Evolutionary conservation across 2,888 invertebrate genomes (phyloP).

Genomic region (Nomada lathburiana): DNA sequence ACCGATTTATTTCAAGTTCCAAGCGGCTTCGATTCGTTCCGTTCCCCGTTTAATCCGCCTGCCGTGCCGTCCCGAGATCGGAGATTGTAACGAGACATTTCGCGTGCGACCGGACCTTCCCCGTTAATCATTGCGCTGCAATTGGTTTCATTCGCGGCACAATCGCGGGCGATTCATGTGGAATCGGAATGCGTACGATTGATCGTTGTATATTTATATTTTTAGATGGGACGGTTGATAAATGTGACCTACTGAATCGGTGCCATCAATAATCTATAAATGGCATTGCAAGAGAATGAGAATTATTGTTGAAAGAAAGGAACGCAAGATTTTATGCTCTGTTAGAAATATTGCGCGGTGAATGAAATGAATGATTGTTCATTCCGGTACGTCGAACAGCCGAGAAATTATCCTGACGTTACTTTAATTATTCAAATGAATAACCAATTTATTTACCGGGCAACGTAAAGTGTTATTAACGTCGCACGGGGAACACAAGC

Average conservation of each 20-base stretch:
- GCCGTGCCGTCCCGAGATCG: neutral
- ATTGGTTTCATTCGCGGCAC: neutral
- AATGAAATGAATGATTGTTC: no score
- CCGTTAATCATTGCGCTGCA: neutral
- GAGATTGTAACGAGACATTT: neutral
- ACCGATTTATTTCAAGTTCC: slow-evolving; percentile 10
- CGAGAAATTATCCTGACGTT: no score
- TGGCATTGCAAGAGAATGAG: neutral
- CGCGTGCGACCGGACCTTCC: neutral
- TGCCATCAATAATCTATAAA: neutral
- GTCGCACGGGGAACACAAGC: neutral
- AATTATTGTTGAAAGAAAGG: no score
- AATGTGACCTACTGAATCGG: neutral
- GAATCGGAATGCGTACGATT: neutral
- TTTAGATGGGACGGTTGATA: neutral
- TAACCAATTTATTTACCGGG: no score
- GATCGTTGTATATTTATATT: neutral
- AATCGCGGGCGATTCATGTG: neutral
- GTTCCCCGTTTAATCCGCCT: slow-evolving; percentile 3
- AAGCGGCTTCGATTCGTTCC: slow-evolving; percentile 6
- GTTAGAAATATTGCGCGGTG: neutral
- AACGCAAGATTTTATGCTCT: no score
- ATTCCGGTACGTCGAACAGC: no score
- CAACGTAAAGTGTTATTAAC: neutral
- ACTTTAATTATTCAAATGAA: no score